phyloP scores from a whole-genome alignment of 2,888 invertebrate species.

The Pristionchus mayeri region DNA sequence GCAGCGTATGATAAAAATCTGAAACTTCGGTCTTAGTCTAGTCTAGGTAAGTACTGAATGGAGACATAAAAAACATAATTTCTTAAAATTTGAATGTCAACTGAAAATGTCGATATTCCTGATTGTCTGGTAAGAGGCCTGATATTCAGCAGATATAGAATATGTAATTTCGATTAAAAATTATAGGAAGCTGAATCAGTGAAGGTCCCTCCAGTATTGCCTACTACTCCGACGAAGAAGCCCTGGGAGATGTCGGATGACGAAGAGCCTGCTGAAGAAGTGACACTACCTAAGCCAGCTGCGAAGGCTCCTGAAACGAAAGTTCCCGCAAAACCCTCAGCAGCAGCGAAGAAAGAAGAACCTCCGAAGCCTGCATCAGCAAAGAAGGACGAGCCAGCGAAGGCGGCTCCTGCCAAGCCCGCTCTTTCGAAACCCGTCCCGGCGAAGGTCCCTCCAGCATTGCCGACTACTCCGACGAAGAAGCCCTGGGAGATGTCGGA shows the following conservation, averaged over 20 bases:
- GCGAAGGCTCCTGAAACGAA: too few species aligned
- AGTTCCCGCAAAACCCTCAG: too few species aligned
- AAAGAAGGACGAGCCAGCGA: not conserved
- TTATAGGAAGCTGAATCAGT: not conserved
- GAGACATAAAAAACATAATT: too few species aligned
- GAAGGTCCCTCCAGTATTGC: not conserved
- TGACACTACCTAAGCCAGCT: not conserved
- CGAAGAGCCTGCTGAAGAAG: not conserved
- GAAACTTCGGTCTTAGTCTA: too few species aligned
- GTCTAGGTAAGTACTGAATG: too few species aligned
- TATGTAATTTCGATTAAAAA: too few species aligned
- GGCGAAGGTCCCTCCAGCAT: not conserved
- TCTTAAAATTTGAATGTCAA: too few species aligned
- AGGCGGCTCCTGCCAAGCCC: not conserved
- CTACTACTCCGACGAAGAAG: not conserved
- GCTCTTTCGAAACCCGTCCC: not conserved
- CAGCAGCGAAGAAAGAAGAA: too few species aligned
- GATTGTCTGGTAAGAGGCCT: too few species aligned
- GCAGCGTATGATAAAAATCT: too few species aligned
- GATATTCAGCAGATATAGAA: too few species aligned
- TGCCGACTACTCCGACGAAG: not conserved
- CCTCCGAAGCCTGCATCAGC: not conserved
- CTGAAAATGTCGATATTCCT: too few species aligned
- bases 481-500: slow-evolving; percentile 25
- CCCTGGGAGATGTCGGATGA: slow-evolving; percentile 4